Percentiles rank a stretch among this genome's conserved stretches.
Conservation (phyloP, 2,797 vertebrate genomes). For the Clarias laeviceps region DNA sequence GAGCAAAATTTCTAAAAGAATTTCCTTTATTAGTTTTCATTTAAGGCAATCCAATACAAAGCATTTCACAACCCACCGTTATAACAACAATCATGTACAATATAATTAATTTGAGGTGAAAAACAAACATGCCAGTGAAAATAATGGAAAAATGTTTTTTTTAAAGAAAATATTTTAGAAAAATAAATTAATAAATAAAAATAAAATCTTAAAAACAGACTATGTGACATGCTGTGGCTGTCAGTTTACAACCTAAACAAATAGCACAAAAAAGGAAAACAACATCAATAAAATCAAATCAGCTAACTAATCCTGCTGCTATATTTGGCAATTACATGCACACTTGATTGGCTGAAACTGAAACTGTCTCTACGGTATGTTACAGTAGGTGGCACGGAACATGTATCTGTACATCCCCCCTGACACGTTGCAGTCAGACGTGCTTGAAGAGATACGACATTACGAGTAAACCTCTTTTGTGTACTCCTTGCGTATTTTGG, state of each 20-base stretch:
- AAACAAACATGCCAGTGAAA: slow-evolving; percentile 61
- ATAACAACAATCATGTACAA: slow-evolving; percentile 81
- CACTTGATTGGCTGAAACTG: slow-evolving; percentile 56
- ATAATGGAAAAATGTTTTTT: background rate
- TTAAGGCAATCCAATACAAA: slow-evolving; percentile 88
- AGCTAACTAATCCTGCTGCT: slow-evolving; percentile 66
- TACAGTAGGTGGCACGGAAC: slow-evolving; percentile 52
- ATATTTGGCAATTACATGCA: slow-evolving; percentile 71
- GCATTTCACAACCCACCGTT: slow-evolving; percentile 81
- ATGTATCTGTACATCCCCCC: slow-evolving; percentile 56
- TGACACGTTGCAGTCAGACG: slow-evolving; percentile 34
- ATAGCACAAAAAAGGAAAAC: slow-evolving; percentile 57
- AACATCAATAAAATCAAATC: slow-evolving; percentile 50
- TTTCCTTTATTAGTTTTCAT: slow-evolving; percentile 74
- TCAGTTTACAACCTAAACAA: slow-evolving; percentile 61
- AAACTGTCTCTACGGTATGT: slow-evolving; percentile 59
- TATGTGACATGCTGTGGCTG: slow-evolving; percentile 74
- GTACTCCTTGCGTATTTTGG: background rate
- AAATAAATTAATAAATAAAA: slow-evolving; percentile 30
- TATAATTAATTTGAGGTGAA: slow-evolving; percentile 68
- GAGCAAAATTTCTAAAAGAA: slow-evolving; percentile 67
- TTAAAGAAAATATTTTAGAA: slow-evolving; percentile 45
- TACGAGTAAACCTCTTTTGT: slow-evolving; percentile 23
- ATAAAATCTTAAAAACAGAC: slow-evolving; percentile 50
- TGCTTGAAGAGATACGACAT: slow-evolving; percentile 20